phyloP scores from a whole-genome alignment of 92 coral and sea anemone species.

The Meandrina meandrites region DNA sequence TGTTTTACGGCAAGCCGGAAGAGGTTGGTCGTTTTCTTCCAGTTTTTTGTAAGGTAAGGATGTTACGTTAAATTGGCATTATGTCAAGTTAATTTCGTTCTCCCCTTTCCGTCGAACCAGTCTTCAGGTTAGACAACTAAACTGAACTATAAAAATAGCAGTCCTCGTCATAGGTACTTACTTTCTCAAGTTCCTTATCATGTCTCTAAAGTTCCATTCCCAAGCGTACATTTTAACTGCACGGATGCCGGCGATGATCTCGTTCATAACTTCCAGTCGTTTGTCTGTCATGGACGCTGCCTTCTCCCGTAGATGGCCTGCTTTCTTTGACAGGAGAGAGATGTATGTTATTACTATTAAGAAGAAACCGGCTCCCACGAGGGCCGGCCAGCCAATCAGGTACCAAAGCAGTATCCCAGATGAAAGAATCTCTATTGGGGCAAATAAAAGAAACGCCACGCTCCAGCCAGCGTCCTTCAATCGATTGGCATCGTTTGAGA shows the following conservation, averaged over 20 bases:
- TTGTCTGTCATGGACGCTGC: conserved; percentile 60
- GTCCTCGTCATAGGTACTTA: conserved; percentile 11
- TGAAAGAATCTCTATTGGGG: conserved; percentile 37
- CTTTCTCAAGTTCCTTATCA: conserved; percentile 44
- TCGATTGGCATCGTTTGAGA: conserved; percentile 63
- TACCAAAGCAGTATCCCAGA: conserved; percentile 37
- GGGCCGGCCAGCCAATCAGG: conserved; percentile 48
- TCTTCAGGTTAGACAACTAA: too few relatives aligned
- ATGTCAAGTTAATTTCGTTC: too few relatives aligned
- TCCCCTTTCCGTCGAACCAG: too few relatives aligned
- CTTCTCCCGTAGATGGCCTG: conserved; percentile 33
- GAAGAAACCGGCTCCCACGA: conserved; percentile 43
- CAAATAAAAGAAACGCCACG: not conserved
- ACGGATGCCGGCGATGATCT: conserved; percentile 63
- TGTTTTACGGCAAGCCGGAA: too few relatives aligned
- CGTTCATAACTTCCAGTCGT: conserved; percentile 66
- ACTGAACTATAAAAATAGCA: too few relatives aligned
- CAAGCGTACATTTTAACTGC: conserved; percentile 61
- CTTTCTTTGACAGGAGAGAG: conserved; percentile 27
- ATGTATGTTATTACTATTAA: conserved; percentile 22
- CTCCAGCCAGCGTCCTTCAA: conserved; percentile 44
- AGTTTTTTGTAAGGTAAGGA: too few relatives aligned
- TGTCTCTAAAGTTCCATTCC: conserved; percentile 55
- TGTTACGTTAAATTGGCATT: too few relatives aligned
- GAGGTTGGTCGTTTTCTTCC: too few relatives aligned